Base-by-base conservation (phyloP, 2,888 invertebrate genomes). In the Ormia ochracea region DNA sequence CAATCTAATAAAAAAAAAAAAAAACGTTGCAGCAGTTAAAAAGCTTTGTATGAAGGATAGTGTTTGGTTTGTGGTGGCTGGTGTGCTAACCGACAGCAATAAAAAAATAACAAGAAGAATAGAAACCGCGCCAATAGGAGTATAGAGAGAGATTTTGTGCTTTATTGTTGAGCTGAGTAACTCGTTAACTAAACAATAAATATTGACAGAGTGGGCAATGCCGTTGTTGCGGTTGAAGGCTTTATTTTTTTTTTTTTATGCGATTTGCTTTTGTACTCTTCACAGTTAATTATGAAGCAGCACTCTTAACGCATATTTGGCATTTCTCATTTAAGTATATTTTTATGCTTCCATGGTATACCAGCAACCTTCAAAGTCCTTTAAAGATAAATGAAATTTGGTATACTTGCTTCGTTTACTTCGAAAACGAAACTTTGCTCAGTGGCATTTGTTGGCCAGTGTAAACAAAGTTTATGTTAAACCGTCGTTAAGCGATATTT, bases 111-210 rank as follows among this genome's bases (percentile, higher is more conserved):
- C 14, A 10, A 54, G 56, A 43, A 7, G 38, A 26, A 58, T 33
- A 9, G 52, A 43, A 17, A 69, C 69, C 26, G 63, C n/a, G n/a
- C n/a, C n/a, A n/a, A n/a, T n/a, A 54, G 56, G 33, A 7, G 38
- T 19, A 58, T 33, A 9, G 52, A 43, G 21, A 69, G 68, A 19
- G 63, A 19, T 43, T 31, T 66, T 50, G 63, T 58, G 21, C 56
- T 70, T 78, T 68, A 52, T 68, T 66, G 48, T 61, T 36, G 43
- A 19, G 52, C 56, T 80, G 48, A 74, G 50, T 72, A 75, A 80
- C 72, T 68, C 70, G 76, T 72, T 76, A 56, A 54, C 75, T 56
- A 61, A 75, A 80, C 75, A 75, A 79, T 69, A 75, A 66, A 61
- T 56, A 48, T 65, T 50, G 54, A 75, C 56, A 50, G 59, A 58